These are phyloP conservation scores for Phacellophora camtschatica DNA, from an alignment of 30 jellyfish, hydroid and myxozoan species.

Conservation along the genomic window DNA sequence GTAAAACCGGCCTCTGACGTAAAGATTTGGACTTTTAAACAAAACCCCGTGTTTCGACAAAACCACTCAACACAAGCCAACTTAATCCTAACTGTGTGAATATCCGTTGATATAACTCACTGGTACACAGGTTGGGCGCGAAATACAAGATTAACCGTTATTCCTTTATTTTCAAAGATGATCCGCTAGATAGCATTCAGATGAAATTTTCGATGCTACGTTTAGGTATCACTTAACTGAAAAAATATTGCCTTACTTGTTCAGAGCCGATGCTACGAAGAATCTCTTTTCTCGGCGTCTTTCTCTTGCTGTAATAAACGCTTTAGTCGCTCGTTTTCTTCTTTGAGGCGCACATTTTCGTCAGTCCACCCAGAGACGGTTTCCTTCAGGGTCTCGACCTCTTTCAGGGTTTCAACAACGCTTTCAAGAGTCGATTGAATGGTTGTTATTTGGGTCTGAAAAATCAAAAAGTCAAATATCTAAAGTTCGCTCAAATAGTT, in stretches of 20 bases:
- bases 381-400: constrained; percentile 67
- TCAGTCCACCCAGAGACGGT: constrained; percentile 71
- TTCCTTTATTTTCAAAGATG: too few relatives aligned
- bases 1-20: too few relatives aligned
- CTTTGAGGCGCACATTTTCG: constrained; percentile 64
- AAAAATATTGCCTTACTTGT: constrained; percentile 7
- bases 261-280: constrained; percentile 30
- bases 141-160: too few relatives aligned
- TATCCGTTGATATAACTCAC: too few relatives aligned
- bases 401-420: constrained; percentile 56
- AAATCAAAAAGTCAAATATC: not conserved
- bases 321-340: constrained; percentile 70
- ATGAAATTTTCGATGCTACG: too few relatives aligned
- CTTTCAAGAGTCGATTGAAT: constrained; percentile 62
- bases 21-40: too few relatives aligned
- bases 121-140: too few relatives aligned
- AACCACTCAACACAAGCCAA: too few relatives aligned
- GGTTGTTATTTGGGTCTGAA: constrained; percentile 61
- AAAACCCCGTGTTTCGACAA: too few relatives aligned
- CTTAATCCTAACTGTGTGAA: too few relatives aligned
- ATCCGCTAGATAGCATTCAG: too few relatives aligned
- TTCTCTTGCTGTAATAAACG: constrained; percentile 38
- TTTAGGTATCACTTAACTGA: not conserved
- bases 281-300: constrained; percentile 22
- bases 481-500: too few relatives aligned